These are phyloP conservation scores for Oligia latruncula DNA, from an alignment of 2,888 invertebrate genomes.

Conservation along the genomic window DNA sequence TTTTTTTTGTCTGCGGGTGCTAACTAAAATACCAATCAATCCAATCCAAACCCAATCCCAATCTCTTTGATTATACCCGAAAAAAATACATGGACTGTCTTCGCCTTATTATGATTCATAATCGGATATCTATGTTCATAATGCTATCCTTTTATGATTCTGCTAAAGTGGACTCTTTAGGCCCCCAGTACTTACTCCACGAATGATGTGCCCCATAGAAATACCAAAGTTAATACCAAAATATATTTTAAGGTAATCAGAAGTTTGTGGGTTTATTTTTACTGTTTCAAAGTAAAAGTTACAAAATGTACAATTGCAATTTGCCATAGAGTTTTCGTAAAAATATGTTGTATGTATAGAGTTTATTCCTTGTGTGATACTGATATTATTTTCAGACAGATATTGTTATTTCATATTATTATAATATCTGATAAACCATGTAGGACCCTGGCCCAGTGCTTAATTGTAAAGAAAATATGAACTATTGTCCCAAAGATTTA, in stretches of 20 bases:
- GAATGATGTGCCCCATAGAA: not conserved
- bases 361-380: constrained; percentile 13
- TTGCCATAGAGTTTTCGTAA: not conserved
- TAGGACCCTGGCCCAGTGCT: not conserved
- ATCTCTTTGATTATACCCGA: too few species aligned
- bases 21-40: too few species aligned
- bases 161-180: too few species aligned
- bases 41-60: too few species aligned
- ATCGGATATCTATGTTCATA: too few species aligned
- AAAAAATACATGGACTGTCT: too few species aligned
- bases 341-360: not conserved
- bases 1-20: too few species aligned
- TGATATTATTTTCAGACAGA: not conserved
- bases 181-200: not conserved
- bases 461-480: not conserved
- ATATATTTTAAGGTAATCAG: not conserved
- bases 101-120: too few species aligned
- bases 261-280: not conserved
- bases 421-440: not conserved
- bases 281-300: not conserved
- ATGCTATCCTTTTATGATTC: too few species aligned
- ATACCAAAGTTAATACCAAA: not conserved
- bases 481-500: constrained; percentile 49
- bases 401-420: not conserved
- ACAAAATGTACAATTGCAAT: not conserved